These are phyloP conservation scores for Darevskia mixta DNA, from an alignment of 2,797 vertebrate species.

Conservation along the genomic window DNA sequence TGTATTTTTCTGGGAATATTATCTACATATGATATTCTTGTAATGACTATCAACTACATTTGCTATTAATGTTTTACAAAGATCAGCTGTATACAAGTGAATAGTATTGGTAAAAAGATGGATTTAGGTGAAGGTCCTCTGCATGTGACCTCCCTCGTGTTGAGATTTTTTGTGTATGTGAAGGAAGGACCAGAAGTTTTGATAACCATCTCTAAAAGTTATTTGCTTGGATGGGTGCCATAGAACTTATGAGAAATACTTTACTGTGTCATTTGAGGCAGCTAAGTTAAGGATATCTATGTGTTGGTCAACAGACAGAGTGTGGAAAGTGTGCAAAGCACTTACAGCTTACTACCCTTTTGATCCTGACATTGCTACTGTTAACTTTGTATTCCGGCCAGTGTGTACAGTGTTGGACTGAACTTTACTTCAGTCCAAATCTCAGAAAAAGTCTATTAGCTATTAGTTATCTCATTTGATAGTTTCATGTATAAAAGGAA, in stretches of 20 bases:
- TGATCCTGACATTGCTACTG: background rate
- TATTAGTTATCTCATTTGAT: too few relatives aligned
- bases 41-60: background rate
- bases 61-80: background rate
- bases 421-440: too few relatives aligned
- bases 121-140: background rate
- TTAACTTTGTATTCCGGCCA: background rate
- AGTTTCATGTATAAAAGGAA: too few relatives aligned
- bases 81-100: background rate
- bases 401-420: too few relatives aligned
- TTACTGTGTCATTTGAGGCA: background rate
- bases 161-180: background rate
- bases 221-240: background rate
- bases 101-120: background rate
- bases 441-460: too few relatives aligned
- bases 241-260: background rate
- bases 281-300: background rate
- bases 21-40: background rate
- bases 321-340: background rate
- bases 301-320: background rate
- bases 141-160: background rate
- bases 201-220: background rate
- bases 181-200: conserved; percentile 6
- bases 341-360: background rate
- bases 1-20: background rate